phyloP scores from a whole-genome alignment of 92 coral and sea anemone species.

The Diadumene lineata region DNA sequence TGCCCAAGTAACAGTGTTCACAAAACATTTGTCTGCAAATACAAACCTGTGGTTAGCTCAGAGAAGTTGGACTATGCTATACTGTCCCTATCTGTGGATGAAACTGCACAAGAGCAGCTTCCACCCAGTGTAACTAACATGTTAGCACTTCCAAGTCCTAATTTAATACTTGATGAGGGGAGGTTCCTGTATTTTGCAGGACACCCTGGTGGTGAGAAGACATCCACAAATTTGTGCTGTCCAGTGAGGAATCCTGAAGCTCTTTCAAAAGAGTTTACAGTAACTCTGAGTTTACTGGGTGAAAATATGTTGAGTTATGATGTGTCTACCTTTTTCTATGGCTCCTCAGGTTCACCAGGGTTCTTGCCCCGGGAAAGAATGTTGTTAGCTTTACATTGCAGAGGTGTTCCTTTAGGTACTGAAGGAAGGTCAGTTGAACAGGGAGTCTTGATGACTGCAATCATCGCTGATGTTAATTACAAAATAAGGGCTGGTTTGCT shows the following conservation, averaged over 20 bases:
- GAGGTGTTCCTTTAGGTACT: neutral
- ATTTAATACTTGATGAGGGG: neutral
- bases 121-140: neutral
- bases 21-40: neutral
- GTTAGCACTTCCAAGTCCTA: neutral
- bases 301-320: neutral
- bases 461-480: neutral
- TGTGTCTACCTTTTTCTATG: neutral
- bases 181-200: neutral
- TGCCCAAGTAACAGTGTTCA: neutral
- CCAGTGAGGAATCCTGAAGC: neutral
- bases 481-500: no score
- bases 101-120: neutral
- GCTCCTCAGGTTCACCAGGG: constrained; percentile 23
- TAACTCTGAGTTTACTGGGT: neutral
- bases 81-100: neutral
- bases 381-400: neutral
- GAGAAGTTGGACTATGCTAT: constrained; percentile 12
- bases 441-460: constrained; percentile 18
- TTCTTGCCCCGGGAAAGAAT: neutral
- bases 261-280: neutral
- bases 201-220: constrained; percentile 3
- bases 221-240: neutral
- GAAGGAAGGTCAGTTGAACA: neutral
- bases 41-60: neutral